phyloP scores from a whole-genome alignment of 1,140 invertebrate genomes.

The Drosophila azteca region DNA sequence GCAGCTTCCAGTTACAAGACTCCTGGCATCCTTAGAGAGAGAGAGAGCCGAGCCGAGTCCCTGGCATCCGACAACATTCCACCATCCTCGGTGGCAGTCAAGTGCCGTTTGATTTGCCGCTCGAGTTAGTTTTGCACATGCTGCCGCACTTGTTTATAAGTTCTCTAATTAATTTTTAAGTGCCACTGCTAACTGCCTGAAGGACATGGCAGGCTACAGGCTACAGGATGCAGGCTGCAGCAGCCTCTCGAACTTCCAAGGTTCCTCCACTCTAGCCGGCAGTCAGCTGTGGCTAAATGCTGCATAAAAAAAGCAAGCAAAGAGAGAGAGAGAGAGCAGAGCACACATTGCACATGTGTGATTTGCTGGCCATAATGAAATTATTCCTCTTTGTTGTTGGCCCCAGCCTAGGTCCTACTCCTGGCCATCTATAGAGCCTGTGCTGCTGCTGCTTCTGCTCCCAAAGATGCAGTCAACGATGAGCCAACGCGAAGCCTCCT shows the following conservation, averaged over 20 bases:
- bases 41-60: constrained; percentile 5
- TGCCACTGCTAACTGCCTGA: constrained; percentile 75
- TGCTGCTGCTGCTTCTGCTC: no score
- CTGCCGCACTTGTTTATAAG: constrained; percentile 77
- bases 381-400: constrained; percentile 57
- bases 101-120: constrained; percentile 80
- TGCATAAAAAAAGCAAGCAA: constrained; percentile 41
- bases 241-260: constrained; percentile 50
- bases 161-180: constrained; percentile 82
- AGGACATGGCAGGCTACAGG: constrained; percentile 55
- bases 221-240: constrained; percentile 19
- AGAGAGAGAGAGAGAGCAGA: constrained; percentile 9
- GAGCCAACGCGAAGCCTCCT: constrained; percentile 6
- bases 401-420: not conserved
- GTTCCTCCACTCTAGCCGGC: constrained; percentile 30
- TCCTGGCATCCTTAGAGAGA: constrained; percentile 18
- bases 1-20: constrained; percentile 4
- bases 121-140: constrained; percentile 79
- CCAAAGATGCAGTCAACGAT: constrained; percentile 20
- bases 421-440: no score
- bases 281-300: constrained; percentile 72
- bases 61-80: constrained; percentile 16
- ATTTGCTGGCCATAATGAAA: constrained; percentile 80
- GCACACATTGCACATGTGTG: constrained; percentile 59
- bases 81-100: constrained; percentile 28